These are phyloP conservation scores for Catostomus latipinnis DNA, from an alignment of 2,797 vertebrate species.

Conservation along the genomic window DNA sequence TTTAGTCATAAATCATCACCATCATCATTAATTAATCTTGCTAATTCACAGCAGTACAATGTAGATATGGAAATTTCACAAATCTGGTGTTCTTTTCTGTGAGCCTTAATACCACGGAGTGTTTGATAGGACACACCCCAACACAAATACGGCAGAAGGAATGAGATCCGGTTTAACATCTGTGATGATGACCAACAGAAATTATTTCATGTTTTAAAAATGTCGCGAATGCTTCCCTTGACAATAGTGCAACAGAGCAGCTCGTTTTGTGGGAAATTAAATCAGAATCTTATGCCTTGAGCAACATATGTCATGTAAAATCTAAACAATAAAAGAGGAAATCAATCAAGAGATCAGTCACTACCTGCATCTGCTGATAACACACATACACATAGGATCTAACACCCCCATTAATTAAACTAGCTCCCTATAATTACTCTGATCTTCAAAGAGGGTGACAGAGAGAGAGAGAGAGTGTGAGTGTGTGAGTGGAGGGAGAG, in stretches of 20 bases:
- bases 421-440: conserved; percentile 52
- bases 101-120: background rate
- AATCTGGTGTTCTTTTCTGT: conserved; percentile 21
- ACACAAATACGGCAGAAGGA: background rate
- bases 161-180: background rate
- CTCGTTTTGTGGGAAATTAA: conserved; percentile 3
- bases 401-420: conserved; percentile 52
- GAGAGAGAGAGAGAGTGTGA: conserved; percentile 54
- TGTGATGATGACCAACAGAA: background rate
- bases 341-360: conserved; percentile 43
- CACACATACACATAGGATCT: conserved; percentile 12
- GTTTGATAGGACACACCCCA: background rate
- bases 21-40: background rate
- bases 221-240: background rate
- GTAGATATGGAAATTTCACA: background rate
- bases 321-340: conserved; percentile 25
- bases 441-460: conserved; percentile 45
- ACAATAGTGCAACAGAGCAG: background rate
- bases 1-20: conserved; percentile 8
- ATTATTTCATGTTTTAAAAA: conserved; percentile 10
- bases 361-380: conserved; percentile 36
- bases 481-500: conserved; percentile 33
- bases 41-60: conserved; percentile 12
- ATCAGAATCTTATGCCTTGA: conserved; percentile 3
- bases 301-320: conserved; percentile 17